Evolutionary conservation across 2,888 invertebrate genomes (phyloP).

Genomic region (Drosophila meridionalis): DNA sequence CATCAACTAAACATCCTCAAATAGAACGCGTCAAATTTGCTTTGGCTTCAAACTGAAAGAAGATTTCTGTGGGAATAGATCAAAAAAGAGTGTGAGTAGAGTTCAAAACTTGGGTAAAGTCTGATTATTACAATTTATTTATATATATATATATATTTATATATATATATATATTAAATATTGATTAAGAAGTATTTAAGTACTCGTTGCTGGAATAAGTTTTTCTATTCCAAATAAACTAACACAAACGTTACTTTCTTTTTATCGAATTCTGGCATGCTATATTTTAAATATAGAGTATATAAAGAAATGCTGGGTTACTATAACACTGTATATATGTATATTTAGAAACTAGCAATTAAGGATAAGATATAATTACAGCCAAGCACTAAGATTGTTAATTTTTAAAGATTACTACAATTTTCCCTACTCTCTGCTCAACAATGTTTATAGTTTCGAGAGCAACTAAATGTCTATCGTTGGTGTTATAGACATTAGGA

Average conservation of each 20-base stretch:
- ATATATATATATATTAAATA: neutral
- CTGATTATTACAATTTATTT: neutral
- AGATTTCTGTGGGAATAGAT: neutral
- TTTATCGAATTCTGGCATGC: neutral
- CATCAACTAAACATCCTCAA: slow-evolving; percentile 7
- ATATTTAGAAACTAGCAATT: neutral
- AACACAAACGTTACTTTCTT: neutral
- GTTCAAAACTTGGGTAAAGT: too few species aligned
- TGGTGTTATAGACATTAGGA: neutral
- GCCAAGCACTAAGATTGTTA: neutral
- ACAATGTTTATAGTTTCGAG: neutral
- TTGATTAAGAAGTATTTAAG: neutral
- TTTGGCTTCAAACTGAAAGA: neutral
- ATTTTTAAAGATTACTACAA: neutral
- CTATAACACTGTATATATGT: neutral
- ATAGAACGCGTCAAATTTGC: neutral
- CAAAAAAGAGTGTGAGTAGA: slow-evolving; percentile 4
- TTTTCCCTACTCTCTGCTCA: neutral
- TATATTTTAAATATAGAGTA: neutral
- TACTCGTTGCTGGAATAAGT: neutral
- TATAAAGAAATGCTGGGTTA: neutral
- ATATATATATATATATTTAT: neutral
- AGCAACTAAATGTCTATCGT: neutral
- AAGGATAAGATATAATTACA: neutral
- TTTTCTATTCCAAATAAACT: neutral